These are phyloP conservation scores for Laterallus jamaicensis DNA, from an alignment of 2,113 vertebrate species.

Conservation along the genomic window DNA sequence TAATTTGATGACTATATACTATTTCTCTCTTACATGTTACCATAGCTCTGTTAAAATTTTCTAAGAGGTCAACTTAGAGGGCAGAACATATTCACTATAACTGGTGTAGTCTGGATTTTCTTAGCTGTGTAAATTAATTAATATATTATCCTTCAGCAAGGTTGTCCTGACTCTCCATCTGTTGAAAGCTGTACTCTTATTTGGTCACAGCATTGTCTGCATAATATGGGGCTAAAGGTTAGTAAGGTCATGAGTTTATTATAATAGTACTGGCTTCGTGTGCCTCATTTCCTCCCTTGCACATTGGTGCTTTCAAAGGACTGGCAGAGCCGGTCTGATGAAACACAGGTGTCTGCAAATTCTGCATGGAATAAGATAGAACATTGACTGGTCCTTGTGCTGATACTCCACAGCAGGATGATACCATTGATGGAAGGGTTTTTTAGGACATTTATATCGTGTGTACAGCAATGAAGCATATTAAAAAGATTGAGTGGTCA, in stretches of 20 bases:
- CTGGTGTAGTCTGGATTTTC: neutral
- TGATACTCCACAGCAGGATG: neutral
- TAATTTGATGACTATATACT: constrained; percentile 24
- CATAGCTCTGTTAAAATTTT: constrained; percentile 19
- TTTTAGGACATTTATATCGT: neutral
- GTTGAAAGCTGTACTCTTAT: constrained; percentile 9
- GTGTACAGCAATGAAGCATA: neutral
- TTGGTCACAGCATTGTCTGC: constrained; percentile 32
- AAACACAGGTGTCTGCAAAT: neutral
- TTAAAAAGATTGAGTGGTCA: neutral
- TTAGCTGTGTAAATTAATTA: constrained; percentile 26
- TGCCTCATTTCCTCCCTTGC: neutral
- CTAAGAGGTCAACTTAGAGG: constrained; percentile 35
- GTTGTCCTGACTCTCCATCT: constrained; percentile 29
- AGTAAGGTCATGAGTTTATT: neutral
- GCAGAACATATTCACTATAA: neutral
- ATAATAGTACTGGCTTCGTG: neutral
- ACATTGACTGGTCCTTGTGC: neutral
- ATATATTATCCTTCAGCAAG: constrained; percentile 34
- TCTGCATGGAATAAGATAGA: neutral
- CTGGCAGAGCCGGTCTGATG: neutral
- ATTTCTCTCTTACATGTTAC: neutral
- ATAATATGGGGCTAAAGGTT: neutral
- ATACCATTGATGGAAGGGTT: neutral
- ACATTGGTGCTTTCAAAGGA: neutral